Evolutionary conservation across 2,888 invertebrate genomes (phyloP).

Genomic region (Drosophila acutilabella): DNA sequence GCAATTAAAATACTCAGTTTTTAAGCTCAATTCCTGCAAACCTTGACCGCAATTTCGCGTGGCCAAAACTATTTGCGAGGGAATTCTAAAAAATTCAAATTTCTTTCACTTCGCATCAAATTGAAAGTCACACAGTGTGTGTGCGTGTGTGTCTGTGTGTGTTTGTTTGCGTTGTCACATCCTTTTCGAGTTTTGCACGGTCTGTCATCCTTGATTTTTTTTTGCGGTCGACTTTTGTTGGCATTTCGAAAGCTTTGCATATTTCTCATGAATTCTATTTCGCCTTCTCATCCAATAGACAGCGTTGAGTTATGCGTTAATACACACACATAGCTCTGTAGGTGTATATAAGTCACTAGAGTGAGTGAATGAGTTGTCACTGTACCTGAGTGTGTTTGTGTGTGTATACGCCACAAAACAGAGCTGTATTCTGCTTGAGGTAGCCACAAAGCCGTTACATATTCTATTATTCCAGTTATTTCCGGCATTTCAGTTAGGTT

Average conservation of each 20-base stretch:
- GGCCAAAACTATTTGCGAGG: conserved; percentile 4
- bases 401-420: conserved; percentile 20
- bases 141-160: conserved; percentile 3
- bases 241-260: conserved; percentile 61
- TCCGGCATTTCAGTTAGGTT: conserved; percentile 8
- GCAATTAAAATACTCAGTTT: conserved; percentile 60
- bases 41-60: conserved; percentile 15
- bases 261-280: conserved; percentile 76
- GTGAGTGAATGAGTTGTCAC: conserved; percentile 65
- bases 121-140: conserved; percentile 10
- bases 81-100: conserved; percentile 16
- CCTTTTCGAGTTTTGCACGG: conserved; percentile 56
- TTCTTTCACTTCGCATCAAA: conserved; percentile 42
- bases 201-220: conserved; percentile 57
- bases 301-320: conserved; percentile 70
- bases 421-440: conserved; percentile 32
- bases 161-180: conserved; percentile 49
- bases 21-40: conserved; percentile 31
- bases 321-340: conserved; percentile 6
- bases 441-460: conserved; percentile 32
- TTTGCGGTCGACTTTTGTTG: conserved; percentile 44
- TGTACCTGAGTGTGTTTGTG: background rate
- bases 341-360: background rate
- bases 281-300: background rate
- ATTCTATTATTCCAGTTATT: conserved; percentile 33